Evolutionary conservation across 2,113 vertebrate genomes (phyloP).

Genomic region (Jacana jacana): DNA sequence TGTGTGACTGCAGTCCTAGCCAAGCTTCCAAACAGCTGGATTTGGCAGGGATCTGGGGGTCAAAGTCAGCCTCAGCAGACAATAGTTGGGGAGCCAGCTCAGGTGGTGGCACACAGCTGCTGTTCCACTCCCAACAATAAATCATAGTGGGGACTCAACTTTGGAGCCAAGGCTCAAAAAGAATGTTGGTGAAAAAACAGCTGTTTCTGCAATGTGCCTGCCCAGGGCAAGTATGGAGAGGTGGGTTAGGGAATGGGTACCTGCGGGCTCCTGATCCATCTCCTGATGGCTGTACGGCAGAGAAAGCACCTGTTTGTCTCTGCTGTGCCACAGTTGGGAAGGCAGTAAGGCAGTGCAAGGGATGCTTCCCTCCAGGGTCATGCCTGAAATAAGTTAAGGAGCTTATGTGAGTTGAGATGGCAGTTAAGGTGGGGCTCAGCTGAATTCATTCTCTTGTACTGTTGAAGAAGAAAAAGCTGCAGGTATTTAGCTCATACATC

Average conservation of each 20-base stretch:
- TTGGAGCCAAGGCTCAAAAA: not conserved
- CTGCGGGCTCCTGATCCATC: not conserved
- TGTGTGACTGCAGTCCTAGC: not conserved
- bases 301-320: not conserved
- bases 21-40: not conserved
- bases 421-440: not conserved
- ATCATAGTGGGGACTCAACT: not conserved
- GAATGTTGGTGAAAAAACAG: not conserved
- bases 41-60: not conserved
- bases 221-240: not conserved
- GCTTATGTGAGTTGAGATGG: not conserved
- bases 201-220: not conserved
- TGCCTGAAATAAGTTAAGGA: not conserved
- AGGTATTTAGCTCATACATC: not conserved
- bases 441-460: not conserved
- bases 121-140: not conserved
- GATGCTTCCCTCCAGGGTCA: not conserved
- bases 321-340: not conserved
- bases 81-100: not conserved
- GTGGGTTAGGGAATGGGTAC: not conserved
- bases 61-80: not conserved
- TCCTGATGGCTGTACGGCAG: not conserved
- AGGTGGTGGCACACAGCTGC: not conserved
- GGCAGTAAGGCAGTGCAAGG: not conserved
- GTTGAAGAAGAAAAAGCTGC: not conserved